A percentile compares a stretch with the other conserved stretches of the same genome.
These are phyloP conservation scores for Cotesia congregata DNA, from an alignment of 2,888 invertebrate genomes.

Conservation along the genomic window DNA sequence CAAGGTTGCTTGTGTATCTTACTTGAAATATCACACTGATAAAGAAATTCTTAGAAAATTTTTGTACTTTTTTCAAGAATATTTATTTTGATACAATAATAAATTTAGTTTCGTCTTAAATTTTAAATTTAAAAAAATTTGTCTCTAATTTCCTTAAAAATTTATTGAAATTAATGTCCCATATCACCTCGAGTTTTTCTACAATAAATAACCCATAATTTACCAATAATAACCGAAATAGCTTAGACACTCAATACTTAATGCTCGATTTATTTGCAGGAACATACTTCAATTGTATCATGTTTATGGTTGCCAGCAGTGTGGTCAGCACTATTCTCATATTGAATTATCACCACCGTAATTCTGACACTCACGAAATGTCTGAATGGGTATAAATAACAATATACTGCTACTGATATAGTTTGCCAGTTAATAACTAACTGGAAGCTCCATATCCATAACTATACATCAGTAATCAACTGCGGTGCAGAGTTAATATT, in stretches of 20 bases:
- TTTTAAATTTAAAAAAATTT: too few species aligned
- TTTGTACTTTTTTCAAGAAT: too few species aligned
- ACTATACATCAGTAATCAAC: too few species aligned
- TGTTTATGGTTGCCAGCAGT: constrained; percentile 99
- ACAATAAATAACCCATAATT: too few species aligned
- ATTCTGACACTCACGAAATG: constrained; percentile 97
- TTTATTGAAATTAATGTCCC: neutral
- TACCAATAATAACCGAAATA: neutral
- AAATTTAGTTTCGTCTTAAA: too few species aligned
- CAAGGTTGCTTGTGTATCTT: too few species aligned
- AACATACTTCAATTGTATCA: constrained; percentile 99
- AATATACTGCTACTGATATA: constrained; percentile 17
- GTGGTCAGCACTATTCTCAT: constrained; percentile 98
- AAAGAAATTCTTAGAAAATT: too few species aligned
- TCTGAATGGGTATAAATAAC: constrained; percentile 86
- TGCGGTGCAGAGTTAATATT: neutral
- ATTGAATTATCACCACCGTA: constrained; percentile 97
- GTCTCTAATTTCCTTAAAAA: too few species aligned
- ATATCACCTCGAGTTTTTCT: neutral
- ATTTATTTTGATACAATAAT: too few species aligned
- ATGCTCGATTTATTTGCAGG: constrained; percentile 72
- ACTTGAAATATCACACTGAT: too few species aligned
- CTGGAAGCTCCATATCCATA: too few species aligned
- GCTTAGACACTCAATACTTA: neutral
- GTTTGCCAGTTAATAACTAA: too few species aligned